Evolutionary conservation across 2,888 invertebrate species (phyloP), one percentile per base, ranked within the genome.

Genomic region (Philereme transversata): DNA sequence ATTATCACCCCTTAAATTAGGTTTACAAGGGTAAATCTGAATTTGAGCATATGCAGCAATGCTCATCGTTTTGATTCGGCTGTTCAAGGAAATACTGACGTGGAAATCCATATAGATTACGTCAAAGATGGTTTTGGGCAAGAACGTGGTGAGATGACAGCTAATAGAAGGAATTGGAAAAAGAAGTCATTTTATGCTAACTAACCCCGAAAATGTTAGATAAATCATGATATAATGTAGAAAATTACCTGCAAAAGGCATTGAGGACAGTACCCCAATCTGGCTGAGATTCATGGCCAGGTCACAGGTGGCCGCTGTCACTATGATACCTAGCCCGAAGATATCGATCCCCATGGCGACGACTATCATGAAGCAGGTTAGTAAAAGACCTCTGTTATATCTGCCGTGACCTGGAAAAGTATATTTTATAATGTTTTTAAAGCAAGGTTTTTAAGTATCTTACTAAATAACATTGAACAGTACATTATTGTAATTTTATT

Each of bases 261-360:
- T 93, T 3, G 93, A 93, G 34, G 93, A 90, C 38, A 93, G 80
- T 1, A 91, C 75, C 1, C 92, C 93, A 63, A 92, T 92, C 73
- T 93, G 91, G 62, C 87, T 80, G 66, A 93, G 82, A 5, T 80
- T 84, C 69, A 94, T 81, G 5, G 80, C 75, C 38, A 94, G 86
- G 72, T 94, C 94, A 70, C 94, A 94, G 45, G 89, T 90, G 11
- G 93, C 92, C 3, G 93, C 93, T 0, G 93, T 93, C 46, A 93
- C 84, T 33, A 94, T 88, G 75, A 93, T 93, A 43, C 93, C 93
- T 72, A 93, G 86, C 0, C 93, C 89, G 57, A 92, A 92, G 50
- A 93, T 93, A 44, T 93, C 93, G 65, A 92, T 91, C 7, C 93
- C 92, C 83, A 92, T 93, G 5, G 93, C 92, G 33, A 88, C 83